These are phyloP conservation scores for Orientallactaga sibirica DNA, from an alignment of 2,797 vertebrate genomes.

Conservation along the genomic window DNA sequence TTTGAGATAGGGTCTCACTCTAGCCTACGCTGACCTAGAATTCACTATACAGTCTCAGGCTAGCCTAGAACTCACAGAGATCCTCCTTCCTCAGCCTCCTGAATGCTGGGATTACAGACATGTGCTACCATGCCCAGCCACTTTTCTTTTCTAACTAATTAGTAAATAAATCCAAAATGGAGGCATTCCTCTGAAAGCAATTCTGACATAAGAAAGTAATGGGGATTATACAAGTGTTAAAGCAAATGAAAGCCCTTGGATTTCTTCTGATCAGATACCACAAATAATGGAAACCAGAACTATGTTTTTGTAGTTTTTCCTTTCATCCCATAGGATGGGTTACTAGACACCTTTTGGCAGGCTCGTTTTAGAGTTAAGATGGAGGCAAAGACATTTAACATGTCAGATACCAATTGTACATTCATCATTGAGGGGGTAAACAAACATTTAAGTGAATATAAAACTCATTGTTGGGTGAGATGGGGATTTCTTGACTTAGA, in stretches of 20 bases:
- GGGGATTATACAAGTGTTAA: not conserved
- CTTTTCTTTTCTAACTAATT: too few species aligned
- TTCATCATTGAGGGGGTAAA: not conserved
- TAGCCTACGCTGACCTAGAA: too few species aligned
- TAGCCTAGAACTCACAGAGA: too few species aligned
- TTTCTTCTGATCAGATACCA: not conserved
- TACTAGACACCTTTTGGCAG: not conserved
- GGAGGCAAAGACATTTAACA: not conserved
- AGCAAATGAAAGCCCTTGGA: not conserved
- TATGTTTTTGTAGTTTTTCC: not conserved
- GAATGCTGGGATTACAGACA: too few species aligned
- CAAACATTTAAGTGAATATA: not conserved
- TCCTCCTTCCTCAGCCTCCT: too few species aligned
- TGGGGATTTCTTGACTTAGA: not conserved
- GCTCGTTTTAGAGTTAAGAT: not conserved
- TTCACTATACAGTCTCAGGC: too few species aligned
- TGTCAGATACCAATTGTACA: not conserved
- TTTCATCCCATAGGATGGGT: not conserved
- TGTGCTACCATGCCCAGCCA: too few species aligned
- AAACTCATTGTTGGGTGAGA: not conserved
- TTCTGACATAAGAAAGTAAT: not conserved
- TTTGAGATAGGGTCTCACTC: not conserved
- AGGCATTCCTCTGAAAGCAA: not conserved
- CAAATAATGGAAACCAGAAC: not conserved
- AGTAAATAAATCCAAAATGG: not conserved